A percentile compares a stretch with the other conserved stretches of the same genome.
phyloP scores from a whole-genome alignment of 2,888 invertebrate genomes.

The Elysia crispata region DNA sequence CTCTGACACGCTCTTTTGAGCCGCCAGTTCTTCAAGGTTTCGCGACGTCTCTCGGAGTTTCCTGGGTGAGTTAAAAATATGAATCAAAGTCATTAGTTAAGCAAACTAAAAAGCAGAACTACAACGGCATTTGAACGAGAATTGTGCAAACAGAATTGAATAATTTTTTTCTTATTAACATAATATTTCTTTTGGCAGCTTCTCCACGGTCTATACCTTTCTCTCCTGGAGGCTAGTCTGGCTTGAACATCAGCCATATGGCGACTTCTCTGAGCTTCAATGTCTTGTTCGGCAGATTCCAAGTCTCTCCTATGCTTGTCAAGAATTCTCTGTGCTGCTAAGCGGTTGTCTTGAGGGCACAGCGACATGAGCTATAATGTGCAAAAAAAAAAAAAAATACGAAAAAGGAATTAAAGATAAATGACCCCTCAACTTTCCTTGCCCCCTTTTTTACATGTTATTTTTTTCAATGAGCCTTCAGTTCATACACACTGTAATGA shows the following conservation, averaged over 20 bases:
- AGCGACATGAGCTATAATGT: slow-evolving; percentile 31
- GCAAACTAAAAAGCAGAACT: too few species aligned
- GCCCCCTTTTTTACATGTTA: too few species aligned
- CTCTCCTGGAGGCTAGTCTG: slow-evolving; percentile 67
- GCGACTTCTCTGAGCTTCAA: slow-evolving; percentile 64
- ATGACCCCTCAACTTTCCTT: too few species aligned
- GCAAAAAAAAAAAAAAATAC: too few species aligned
- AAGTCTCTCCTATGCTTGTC: slow-evolving; percentile 68
- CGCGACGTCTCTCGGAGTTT: slow-evolving; percentile 63
- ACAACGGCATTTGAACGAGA: too few species aligned
- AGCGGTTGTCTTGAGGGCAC: slow-evolving; percentile 48
- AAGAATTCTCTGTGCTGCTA: slow-evolving; percentile 68
- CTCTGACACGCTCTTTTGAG: slow-evolving; percentile 69
- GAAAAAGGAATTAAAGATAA: too few species aligned
- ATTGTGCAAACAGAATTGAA: too few species aligned
- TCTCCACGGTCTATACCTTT: slow-evolving; percentile 25
- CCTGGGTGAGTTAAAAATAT: slow-evolving; percentile 36
- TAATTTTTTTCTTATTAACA: too few species aligned
- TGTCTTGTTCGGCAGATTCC: slow-evolving; percentile 63
- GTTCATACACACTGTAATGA: too few species aligned
- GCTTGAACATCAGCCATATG: slow-evolving; percentile 70
- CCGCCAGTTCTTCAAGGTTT: slow-evolving; percentile 68
- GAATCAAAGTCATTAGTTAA: too few species aligned
- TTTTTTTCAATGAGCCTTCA: too few species aligned
- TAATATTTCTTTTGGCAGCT: too few species aligned